Percentiles rank a stretch among this genome's conserved stretches.
These are phyloP conservation scores for Neoseiulus cucumeris DNA, from an alignment of 1,140 invertebrate genomes.

Conservation along the genomic window DNA sequence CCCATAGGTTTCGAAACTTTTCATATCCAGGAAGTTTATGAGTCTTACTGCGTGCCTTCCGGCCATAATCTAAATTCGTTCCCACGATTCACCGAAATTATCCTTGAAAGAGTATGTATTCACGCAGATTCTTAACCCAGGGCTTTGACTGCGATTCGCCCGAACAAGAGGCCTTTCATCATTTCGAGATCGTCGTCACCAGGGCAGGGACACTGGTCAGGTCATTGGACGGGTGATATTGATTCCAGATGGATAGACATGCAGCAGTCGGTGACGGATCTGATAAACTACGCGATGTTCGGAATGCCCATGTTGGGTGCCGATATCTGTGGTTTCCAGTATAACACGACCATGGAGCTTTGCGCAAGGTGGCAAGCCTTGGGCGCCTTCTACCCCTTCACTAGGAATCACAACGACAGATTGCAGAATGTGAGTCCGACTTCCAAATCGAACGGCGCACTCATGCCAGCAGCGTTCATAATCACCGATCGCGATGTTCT, in stretches of 20 bases:
- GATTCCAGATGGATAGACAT: not conserved
- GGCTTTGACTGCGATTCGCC: constrained; percentile 14
- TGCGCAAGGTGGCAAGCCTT: constrained; percentile 59
- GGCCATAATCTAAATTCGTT: too few species aligned
- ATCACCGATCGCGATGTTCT: not conserved
- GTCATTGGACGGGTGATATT: constrained; percentile 60
- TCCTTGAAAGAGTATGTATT: not conserved
- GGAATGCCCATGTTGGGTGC: constrained; percentile 35
- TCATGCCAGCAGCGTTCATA: too few species aligned
- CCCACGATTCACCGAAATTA: not conserved
- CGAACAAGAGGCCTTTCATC: constrained; percentile 52
- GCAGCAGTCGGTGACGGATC: constrained; percentile 14
- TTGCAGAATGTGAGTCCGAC: constrained; percentile 33
- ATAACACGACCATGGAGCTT: constrained; percentile 29
- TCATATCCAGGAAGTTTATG: not conserved
- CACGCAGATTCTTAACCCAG: not conserved
- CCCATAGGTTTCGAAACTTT: not conserved
- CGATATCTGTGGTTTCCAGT: constrained; percentile 14
- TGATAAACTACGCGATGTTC: constrained; percentile 58
- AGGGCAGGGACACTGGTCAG: constrained; percentile 54
- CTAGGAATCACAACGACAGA: constrained; percentile 58
- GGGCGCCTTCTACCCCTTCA: constrained; percentile 34
- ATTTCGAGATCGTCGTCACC: constrained; percentile 62
- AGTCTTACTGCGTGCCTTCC: too few species aligned
- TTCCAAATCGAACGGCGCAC: too few species aligned